Evolutionary conservation across 2,113 vertebrate genomes (phyloP).

Genomic region (Sterna hirundo): DNA sequence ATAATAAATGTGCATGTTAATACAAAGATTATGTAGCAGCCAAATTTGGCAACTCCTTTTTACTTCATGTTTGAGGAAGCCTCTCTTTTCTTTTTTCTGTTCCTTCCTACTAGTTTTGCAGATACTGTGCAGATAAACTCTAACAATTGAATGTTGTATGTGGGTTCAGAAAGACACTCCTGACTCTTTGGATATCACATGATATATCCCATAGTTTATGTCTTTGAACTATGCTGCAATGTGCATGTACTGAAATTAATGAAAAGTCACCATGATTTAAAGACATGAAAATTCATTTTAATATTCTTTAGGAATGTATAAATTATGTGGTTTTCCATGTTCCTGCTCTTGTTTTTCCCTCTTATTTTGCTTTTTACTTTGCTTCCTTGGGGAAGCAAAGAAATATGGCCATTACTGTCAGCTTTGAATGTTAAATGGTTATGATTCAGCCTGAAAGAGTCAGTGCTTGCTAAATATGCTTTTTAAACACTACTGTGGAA

Average conservation of each 20-base stretch:
- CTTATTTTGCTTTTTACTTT: background rate
- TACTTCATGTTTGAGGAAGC: background rate
- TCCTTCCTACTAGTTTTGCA: background rate
- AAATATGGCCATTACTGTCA: background rate
- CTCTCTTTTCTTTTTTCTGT: background rate
- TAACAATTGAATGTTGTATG: background rate
- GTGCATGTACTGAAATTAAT: background rate
- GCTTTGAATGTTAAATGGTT: background rate
- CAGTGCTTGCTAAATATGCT: conserved; percentile 7
- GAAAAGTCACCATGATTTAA: background rate
- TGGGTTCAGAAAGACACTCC: background rate
- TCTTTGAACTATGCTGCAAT: background rate
- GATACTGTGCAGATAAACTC: background rate
- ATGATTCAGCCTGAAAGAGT: conserved; percentile 22
- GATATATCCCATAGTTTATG: background rate
- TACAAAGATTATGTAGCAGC: background rate
- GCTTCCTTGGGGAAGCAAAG: background rate
- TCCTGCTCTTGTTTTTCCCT: background rate
- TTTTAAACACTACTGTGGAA: background rate
- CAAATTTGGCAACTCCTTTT: background rate
- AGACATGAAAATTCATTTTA: background rate
- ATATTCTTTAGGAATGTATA: background rate
- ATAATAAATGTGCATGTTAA: background rate
- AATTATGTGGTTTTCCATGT: background rate
- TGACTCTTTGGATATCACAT: background rate